phyloP scores from a whole-genome alignment of 2,888 invertebrate species.

The Hypselothyrea guttata region DNA sequence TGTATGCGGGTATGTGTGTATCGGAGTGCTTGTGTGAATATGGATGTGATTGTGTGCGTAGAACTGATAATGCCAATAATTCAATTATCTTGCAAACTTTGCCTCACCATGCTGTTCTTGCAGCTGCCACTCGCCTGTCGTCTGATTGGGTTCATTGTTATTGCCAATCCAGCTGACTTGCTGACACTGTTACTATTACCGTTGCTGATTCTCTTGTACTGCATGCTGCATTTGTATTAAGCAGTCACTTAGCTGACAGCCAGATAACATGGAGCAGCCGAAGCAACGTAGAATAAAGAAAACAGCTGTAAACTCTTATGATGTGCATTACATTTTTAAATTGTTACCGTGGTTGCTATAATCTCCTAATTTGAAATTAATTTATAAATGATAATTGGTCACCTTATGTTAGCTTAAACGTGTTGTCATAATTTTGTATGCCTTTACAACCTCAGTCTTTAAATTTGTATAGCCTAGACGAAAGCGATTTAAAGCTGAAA shows the following conservation, averaged over 20 bases:
- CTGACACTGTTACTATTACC: conserved; percentile 31
- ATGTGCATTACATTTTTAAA: too few relatives aligned
- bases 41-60: conserved; percentile 27
- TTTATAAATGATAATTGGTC: too few relatives aligned
- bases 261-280: conserved; percentile 45
- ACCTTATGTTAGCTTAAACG: too few relatives aligned
- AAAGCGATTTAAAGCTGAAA: too few relatives aligned
- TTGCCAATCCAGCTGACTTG: conserved; percentile 54
- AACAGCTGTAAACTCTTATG: too few relatives aligned
- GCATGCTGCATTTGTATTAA: conserved; percentile 41
- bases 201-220: conserved; percentile 9
- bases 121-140: conserved; percentile 5
- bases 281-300: conserved; percentile 28
- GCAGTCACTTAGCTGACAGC: conserved; percentile 56
- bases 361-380: too few relatives aligned
- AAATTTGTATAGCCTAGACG: too few relatives aligned
- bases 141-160: conserved; percentile 49
- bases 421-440: too few relatives aligned
- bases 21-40: neutral
- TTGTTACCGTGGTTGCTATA: too few relatives aligned
- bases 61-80: conserved; percentile 71
- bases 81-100: conserved; percentile 60
- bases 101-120: conserved; percentile 9
- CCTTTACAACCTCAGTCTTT: too few relatives aligned
- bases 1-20: conserved; percentile 1